phyloP scores from a whole-genome alignment of 2,113 vertebrate species.

The Petromus typicus region DNA sequence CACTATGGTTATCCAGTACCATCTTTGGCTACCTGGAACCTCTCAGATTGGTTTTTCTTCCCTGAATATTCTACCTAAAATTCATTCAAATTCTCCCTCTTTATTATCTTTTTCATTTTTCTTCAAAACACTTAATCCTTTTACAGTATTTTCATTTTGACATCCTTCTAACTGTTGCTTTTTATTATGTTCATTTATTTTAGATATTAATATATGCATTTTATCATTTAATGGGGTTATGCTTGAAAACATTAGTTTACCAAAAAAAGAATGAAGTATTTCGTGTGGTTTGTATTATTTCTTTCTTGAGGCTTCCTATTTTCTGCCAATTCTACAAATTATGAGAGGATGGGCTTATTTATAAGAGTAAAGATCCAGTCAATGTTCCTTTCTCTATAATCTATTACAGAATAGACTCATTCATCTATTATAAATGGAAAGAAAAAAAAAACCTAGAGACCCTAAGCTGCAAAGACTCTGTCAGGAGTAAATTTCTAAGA shows the following conservation, averaged over 20 bases:
- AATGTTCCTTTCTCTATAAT: background rate
- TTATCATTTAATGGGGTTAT: background rate
- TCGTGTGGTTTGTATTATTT: background rate
- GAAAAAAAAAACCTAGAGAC: background rate
- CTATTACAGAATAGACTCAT: background rate
- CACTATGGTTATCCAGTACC: too few relatives aligned
- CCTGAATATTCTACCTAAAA: too few relatives aligned
- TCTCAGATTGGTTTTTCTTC: too few relatives aligned
- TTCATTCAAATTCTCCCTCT: background rate
- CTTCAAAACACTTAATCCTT: slow-evolving; percentile 1
- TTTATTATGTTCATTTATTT: slow-evolving; percentile 24
- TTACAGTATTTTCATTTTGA: background rate
- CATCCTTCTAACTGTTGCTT: background rate
- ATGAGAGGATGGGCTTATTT: background rate
- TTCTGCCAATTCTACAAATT: slow-evolving; percentile 1
- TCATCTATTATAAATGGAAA: background rate
- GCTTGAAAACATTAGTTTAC: background rate
- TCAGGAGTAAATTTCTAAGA: background rate
- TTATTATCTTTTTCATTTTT: background rate
- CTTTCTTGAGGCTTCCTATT: background rate
- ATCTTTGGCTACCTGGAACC: too few relatives aligned
- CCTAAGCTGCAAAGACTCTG: background rate
- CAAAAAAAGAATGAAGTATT: background rate
- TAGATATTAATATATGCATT: background rate
- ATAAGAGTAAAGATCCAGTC: background rate